A percentile compares a stretch with the other conserved stretches of the same genome.
These are phyloP conservation scores for Temnothorax nylanderi DNA, from an alignment of 1,140 invertebrate species.

Conservation along the genomic window DNA sequence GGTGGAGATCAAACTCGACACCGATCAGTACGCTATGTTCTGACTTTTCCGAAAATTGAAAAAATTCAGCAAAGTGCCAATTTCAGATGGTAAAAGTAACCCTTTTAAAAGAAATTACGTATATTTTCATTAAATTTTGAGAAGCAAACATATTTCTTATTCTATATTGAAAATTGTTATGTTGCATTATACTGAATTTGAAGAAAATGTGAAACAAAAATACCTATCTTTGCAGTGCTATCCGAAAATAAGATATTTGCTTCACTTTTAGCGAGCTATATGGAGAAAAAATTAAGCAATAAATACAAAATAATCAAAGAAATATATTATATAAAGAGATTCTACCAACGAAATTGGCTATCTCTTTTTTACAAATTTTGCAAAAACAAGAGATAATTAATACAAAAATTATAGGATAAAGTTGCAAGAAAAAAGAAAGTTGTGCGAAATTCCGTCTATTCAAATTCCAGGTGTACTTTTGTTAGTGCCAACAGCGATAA, in stretches of 20 bases:
- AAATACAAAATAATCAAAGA: neutral
- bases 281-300: neutral
- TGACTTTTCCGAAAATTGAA: conserved; percentile 24
- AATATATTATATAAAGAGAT: neutral
- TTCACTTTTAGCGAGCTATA: neutral
- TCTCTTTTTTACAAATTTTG: neutral
- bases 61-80: neutral
- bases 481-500: neutral
- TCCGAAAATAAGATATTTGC: neutral
- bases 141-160: neutral
- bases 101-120: neutral
- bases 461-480: conserved; percentile 10
- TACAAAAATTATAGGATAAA: neutral
- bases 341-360: too few species aligned
- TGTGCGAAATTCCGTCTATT: conserved; percentile 19
- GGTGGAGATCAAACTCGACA: conserved; percentile 14
- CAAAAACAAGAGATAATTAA: neutral
- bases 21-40: neutral
- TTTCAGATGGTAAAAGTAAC: neutral
- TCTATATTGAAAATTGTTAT: neutral
- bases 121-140: neutral
- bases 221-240: neutral
- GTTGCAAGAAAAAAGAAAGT: conserved; percentile 13
- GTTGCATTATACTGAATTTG: neutral
- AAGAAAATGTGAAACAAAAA: conserved; percentile 3